Evolutionary conservation across 2,113 vertebrate species (phyloP).

Genomic region (Hipposideros armiger): DNA sequence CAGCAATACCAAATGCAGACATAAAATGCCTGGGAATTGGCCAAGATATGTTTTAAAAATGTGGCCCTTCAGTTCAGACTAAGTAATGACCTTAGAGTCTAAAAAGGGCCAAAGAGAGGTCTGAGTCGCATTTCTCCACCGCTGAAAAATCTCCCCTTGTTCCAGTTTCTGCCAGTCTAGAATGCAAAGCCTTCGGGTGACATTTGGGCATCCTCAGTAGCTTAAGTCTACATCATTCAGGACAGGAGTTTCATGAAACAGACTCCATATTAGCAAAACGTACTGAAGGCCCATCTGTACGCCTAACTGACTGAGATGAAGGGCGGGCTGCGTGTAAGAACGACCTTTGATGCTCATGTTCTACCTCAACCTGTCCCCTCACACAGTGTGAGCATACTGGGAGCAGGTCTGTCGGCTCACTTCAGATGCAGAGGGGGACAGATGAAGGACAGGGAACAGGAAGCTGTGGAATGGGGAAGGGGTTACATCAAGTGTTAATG

Average conservation of each 20-base stretch:
- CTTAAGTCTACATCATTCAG: not conserved
- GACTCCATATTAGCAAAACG: not conserved
- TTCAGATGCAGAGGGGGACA: not conserved
- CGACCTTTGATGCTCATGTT: not conserved
- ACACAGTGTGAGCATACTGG: accelerated
- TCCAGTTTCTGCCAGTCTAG: not conserved
- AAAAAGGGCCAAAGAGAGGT: not conserved
- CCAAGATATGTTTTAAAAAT: not conserved
- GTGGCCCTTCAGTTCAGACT: not conserved
- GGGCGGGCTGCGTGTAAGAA: not conserved
- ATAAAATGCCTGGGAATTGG: not conserved
- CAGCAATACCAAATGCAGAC: not conserved
- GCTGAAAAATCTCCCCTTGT: not conserved
- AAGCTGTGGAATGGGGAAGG: too few relatives aligned
- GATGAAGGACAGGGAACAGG: not conserved
- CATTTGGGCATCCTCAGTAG: not conserved
- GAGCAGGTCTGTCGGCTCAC: not conserved
- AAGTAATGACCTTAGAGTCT: not conserved
- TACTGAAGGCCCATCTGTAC: not conserved
- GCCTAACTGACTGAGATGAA: not conserved
- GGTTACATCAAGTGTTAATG: too few relatives aligned
- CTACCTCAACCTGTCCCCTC: not conserved
- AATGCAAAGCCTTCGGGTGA: not conserved
- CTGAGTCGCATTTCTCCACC: not conserved
- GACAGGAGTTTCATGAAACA: not conserved